These are phyloP conservation scores for Meiosimyza platycephala DNA, from an alignment of 2,888 invertebrate species.

Conservation along the genomic window DNA sequence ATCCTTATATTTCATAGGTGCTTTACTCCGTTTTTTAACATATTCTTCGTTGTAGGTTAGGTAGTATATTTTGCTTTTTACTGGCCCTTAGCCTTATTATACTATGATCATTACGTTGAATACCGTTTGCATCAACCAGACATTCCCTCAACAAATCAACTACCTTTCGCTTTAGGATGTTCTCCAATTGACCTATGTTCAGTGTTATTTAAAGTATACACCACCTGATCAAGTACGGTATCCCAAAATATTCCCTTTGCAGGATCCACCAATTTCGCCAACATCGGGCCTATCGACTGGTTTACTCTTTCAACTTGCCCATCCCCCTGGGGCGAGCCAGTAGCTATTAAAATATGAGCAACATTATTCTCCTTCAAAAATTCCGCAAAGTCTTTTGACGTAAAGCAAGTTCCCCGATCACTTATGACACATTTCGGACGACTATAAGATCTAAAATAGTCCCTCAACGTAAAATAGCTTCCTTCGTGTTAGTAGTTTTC, in stretches of 20 bases:
- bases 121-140: conserved; percentile 8
- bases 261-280: conserved; percentile 37
- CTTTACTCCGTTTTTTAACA: conserved; percentile 22
- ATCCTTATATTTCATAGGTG: conserved; percentile 13
- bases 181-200: conserved; percentile 28
- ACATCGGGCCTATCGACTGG: conserved; percentile 44
- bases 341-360: conserved; percentile 41
- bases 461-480: conserved; percentile 32
- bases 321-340: conserved; percentile 43
- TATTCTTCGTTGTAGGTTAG: conserved; percentile 35
- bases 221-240: conserved; percentile 15
- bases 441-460: conserved; percentile 46
- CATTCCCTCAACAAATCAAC: conserved; percentile 38
- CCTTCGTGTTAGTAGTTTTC: conserved; percentile 35
- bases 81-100: background rate
- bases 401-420: conserved; percentile 47
- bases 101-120: too few species aligned
- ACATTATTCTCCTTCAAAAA: conserved; percentile 41
- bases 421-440: conserved; percentile 40
- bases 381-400: conserved; percentile 43
- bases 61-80: conserved; percentile 17
- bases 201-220: too few species aligned
- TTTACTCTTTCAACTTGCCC: conserved; percentile 38
- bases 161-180: conserved; percentile 39
- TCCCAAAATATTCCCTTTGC: conserved; percentile 37